Conservation (phyloP, 2,888 invertebrate species). For the Brenthis ino region DNA sequence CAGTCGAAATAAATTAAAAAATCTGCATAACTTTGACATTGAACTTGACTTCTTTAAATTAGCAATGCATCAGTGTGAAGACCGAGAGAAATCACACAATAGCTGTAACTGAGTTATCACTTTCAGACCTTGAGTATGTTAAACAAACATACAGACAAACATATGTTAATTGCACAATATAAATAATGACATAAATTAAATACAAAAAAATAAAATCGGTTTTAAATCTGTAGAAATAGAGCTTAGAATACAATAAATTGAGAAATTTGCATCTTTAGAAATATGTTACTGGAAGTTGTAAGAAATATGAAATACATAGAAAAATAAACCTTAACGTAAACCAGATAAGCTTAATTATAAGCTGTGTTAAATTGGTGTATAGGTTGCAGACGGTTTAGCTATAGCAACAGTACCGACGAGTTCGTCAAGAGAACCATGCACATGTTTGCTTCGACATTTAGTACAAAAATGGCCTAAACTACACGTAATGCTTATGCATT, state of each 20-base stretch:
- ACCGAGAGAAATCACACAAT: constrained; percentile 33
- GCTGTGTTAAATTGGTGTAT: not conserved
- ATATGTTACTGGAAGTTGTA: not conserved
- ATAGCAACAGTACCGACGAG: constrained; percentile 8
- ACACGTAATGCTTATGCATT: not conserved
- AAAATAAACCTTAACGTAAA: not conserved
- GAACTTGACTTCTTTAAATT: constrained; percentile 26
- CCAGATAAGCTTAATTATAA: not conserved
- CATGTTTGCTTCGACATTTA: not conserved
- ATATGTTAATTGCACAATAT: constrained; percentile 45
- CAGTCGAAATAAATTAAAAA: not conserved
- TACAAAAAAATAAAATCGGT: not conserved
- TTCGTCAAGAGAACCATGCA: constrained; percentile 3
- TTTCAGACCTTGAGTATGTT: constrained; percentile 42
- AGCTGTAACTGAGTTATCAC: constrained; percentile 57
- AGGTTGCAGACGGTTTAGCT: not conserved
- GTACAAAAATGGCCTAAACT: constrained; percentile 1
- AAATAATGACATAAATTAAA: constrained; percentile 30
- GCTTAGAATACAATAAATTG: not conserved
- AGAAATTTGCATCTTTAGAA: not conserved
- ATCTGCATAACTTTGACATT: constrained; percentile 20
- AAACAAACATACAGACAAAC: constrained; percentile 45
- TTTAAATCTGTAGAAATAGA: not conserved
- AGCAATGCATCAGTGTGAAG: constrained; percentile 7
- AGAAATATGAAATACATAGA: not conserved